Conservation (phyloP, 1,140 invertebrate species). For the Saccostrea echinata region DNA sequence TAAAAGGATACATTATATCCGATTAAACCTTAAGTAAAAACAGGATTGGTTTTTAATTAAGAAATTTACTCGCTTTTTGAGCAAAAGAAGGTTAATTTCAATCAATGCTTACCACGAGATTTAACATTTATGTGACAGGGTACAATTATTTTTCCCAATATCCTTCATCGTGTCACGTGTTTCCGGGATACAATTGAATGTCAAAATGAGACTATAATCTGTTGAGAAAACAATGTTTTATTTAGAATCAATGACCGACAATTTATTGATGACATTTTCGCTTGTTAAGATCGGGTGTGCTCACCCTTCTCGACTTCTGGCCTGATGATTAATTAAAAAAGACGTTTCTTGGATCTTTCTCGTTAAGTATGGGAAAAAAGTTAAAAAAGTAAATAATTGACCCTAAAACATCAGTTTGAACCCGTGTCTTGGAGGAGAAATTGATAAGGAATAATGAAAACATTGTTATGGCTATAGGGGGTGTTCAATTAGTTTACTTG, state of each 20-base stretch:
- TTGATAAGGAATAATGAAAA: not conserved
- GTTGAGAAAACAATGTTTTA: not conserved
- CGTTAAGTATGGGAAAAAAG: not conserved
- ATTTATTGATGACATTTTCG: not conserved
- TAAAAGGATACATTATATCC: too few species aligned
- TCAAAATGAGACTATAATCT: not conserved
- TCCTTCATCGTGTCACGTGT: slow-evolving; percentile 4
- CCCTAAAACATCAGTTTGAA: not conserved
- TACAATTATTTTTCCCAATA: not conserved
- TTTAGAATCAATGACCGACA: not conserved
- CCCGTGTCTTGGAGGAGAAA: not conserved
- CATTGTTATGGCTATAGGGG: not conserved
- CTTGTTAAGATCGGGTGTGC: not conserved
- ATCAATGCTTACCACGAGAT: not conserved
- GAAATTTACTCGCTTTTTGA: not conserved
- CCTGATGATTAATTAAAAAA: not conserved
- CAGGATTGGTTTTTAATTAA: not conserved
- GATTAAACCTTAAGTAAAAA: too few species aligned
- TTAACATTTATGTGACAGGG: not conserved
- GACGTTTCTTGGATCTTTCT: not conserved
- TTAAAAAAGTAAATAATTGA: not conserved
- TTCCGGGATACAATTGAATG: not conserved
- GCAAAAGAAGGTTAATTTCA: not conserved
- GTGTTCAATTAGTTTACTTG: not conserved
- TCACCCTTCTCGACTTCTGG: not conserved